These are phyloP conservation scores for Anguilla obscura DNA, from an alignment of 2,797 vertebrate genomes.

Conservation along the genomic window DNA sequence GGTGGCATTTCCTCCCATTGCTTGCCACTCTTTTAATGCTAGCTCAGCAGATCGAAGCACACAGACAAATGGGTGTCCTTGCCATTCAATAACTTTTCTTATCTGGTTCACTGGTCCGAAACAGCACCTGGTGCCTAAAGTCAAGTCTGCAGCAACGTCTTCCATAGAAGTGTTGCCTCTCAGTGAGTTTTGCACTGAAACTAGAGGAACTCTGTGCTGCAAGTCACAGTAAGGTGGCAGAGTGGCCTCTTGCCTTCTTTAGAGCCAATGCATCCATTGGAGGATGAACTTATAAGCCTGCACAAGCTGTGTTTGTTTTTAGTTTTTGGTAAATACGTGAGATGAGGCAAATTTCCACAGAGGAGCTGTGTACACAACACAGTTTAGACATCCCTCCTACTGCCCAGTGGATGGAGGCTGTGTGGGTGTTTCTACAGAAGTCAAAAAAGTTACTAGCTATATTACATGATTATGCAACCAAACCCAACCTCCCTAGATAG, in stretches of 20 bases:
- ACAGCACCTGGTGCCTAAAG: not conserved
- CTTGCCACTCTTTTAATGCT: conserved; percentile 7
- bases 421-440: not conserved
- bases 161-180: not conserved
- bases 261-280: not conserved
- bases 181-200: not conserved
- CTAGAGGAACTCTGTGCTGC: not conserved
- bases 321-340: conserved; percentile 12
- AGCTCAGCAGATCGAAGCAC: conserved; percentile 14
- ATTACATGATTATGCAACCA: not conserved
- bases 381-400: not conserved
- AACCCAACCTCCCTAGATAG: not conserved
- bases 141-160: not conserved
- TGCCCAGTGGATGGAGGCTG: not conserved
- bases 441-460: not conserved
- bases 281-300: not conserved
- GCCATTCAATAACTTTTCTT: conserved; percentile 14
- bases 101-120: conserved; percentile 8
- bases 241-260: not conserved
- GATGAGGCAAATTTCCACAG: not conserved
- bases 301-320: not conserved
- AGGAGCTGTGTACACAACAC: conserved; percentile 6
- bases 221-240: not conserved
- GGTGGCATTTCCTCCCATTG: conserved; percentile 41
- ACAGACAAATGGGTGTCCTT: conserved; percentile 13